These are phyloP conservation scores for Nannobrachium achirus DNA, from an alignment of 2,113 vertebrate genomes.

Conservation along the genomic window DNA sequence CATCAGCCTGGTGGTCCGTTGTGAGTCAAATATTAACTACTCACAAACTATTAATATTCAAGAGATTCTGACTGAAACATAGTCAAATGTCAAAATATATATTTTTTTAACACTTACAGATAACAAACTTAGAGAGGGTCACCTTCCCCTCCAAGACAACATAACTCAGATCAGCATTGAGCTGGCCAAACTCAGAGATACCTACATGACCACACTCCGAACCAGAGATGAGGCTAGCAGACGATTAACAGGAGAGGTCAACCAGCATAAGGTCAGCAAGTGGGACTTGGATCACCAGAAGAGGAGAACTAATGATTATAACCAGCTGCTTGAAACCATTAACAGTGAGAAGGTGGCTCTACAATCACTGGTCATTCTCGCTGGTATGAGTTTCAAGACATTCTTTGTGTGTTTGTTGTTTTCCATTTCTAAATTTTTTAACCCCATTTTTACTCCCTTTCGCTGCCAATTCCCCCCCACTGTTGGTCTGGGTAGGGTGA, in stretches of 20 bases:
- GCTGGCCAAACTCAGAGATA: background rate
- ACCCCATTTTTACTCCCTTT: no score
- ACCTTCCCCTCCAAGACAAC: background rate
- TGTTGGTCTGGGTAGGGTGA: no score
- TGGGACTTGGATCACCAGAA: slow-evolving; percentile 5
- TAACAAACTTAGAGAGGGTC: background rate
- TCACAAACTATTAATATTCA: no score
- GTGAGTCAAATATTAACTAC: background rate
- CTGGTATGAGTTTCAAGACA: slow-evolving; percentile 17
- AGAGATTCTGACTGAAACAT: no score
- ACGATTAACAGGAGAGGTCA: background rate
- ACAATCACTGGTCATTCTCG: slow-evolving; percentile 10
- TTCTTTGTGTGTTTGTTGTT: background rate
- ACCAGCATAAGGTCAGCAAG: background rate
- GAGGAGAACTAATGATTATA: slow-evolving; percentile 4
- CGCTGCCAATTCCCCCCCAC: no score
- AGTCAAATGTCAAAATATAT: background rate
- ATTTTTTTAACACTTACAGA: background rate
- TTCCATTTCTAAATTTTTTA: background rate
- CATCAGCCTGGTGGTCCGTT: slow-evolving; percentile 1
- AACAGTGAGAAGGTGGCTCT: slow-evolving; percentile 28
- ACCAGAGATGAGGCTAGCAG: background rate
- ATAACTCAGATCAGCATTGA: background rate
- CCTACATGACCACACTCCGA: background rate
- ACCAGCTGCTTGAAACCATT: slow-evolving; percentile 13